These are phyloP conservation scores for Platorchestia sp. DNA, from an alignment of 1,140 invertebrate genomes.

Conservation along the genomic window DNA sequence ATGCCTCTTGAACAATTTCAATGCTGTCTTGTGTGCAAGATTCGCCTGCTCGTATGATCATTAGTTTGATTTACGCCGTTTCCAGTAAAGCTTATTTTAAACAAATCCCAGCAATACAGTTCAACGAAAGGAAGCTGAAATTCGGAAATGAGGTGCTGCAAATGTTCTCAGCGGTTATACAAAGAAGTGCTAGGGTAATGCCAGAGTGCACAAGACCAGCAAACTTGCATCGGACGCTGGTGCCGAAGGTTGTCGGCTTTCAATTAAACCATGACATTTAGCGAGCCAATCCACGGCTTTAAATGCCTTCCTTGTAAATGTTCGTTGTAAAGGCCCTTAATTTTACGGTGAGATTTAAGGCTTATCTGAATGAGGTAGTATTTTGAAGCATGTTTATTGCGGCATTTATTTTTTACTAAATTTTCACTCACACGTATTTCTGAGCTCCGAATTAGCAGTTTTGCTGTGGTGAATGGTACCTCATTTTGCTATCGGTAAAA, in stretches of 20 bases:
- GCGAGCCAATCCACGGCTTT: background rate
- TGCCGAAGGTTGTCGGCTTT: background rate
- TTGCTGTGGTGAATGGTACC: background rate
- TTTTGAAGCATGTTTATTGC: background rate
- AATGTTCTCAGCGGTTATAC: no score
- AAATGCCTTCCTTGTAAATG: background rate
- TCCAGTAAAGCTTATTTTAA: no score
- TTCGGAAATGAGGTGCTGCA: no score
- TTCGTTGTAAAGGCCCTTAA: background rate
- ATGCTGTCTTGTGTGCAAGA: no score
- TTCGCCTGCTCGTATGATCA: no score
- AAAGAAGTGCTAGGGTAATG: no score
- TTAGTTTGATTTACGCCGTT: no score
- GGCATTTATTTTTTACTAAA: background rate
- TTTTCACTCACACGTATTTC: background rate
- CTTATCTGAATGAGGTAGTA: background rate
- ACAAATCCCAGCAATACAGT: no score
- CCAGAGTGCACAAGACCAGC: background rate
- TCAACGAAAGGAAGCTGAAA: no score
- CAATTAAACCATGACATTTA: conserved; percentile 43
- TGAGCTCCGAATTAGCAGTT: background rate
- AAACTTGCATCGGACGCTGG: background rate
- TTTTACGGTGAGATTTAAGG: background rate
- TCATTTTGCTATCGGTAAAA: background rate
- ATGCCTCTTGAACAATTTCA: no score